Evolutionary conservation across 2,888 invertebrate species (phyloP), one percentile per base, ranked within the genome.

Genomic region (Alloplasta piceator): DNA sequence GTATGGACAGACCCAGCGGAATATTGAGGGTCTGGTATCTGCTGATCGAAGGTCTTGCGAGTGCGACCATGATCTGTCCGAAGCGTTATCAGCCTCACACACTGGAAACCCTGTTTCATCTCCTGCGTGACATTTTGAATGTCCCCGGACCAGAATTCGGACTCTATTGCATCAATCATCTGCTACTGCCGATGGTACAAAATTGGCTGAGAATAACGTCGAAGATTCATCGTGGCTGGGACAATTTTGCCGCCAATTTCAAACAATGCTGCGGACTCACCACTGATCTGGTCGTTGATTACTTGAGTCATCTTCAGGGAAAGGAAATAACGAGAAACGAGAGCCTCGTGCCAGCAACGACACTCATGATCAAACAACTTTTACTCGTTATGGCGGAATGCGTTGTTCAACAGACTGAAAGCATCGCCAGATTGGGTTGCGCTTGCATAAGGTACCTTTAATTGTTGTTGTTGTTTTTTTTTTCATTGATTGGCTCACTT

Each of bases 191-290:
- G 0, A 97, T 97, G 93, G 96, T 98, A 12, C 98, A 99, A 92
- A 96, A 96, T 88, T 98, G 98, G 98, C 93, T 98, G 78, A 94
- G 98, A 9, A 93, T 93, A 85, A 95, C 95, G 16, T 94, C 95
- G 12, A 95, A 96, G 86, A 95, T 95, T 5, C 95, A 95, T 85
- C 94, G 95, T 83, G 94, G 96, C 82, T 95, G 96, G 95, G 95
- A 96, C 85, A 94, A 94, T 84, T 95, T 96, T 66, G 96, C 97
- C 91, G 96, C 97, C 83, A 98, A 98, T 92, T 98, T 98, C 89
- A 98, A 98, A 90, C 98, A 98, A 90, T 98, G 98, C 89, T 97
- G 97, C 89, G 98, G 98, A 6, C 95, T 98, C 92, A 96, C 98
- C 9, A 97, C 98, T 0, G 98, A 98, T 89, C 93, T 98, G 41